Evolutionary conservation across 1,140 invertebrate species (phyloP), one percentile per base, ranked within the genome.

Genomic region (Drosophila ironensis): DNA sequence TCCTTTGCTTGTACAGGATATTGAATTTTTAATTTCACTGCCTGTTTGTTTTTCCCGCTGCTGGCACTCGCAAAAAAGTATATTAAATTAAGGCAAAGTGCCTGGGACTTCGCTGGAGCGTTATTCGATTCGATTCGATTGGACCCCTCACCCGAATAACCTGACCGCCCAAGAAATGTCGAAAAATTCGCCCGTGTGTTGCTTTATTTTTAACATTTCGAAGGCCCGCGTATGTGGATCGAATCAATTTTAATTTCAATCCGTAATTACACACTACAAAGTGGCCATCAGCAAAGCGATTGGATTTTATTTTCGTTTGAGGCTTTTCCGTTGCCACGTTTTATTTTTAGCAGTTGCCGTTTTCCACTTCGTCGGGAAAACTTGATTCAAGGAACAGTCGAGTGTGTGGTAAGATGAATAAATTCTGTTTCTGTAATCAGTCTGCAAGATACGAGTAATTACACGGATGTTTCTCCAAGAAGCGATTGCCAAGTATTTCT

Each of bases 11-110:
- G 67, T 54, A 67, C 78, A 86, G 78, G 78, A 86, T 84, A 84
- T 84, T 86, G 80, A 71, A 86, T 86, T 84, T 82, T 86, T 84
- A 84, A 82, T 84, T 84, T 84, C 80, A 41, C 69, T 41, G 38
- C 12, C 33, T 42, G 51, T 50, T 25, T 57, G 16, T 12, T 8
- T 42, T 40, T 24, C 35, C 6, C 20, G 5, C 20, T 14, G 11
- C 30, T 20, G 44, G 14, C 41, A 47, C 28, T 41, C 17, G n/a
- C 33, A 25, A 54, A 35, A 51, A 51, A 48, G 47, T 54, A 72
- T 72, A 76, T 76, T 76, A 46, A 82, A 60, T 82, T 76, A 33
- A 75, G 67, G 72, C 45, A 28, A 50, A 57, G 44, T 38, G 45
- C 14, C 40, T 19, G 24, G 33, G 12, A 12, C 20, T 30, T 20